phyloP scores from a whole-genome alignment of 2,113 vertebrate genomes.

The Calyptomena viridis region DNA sequence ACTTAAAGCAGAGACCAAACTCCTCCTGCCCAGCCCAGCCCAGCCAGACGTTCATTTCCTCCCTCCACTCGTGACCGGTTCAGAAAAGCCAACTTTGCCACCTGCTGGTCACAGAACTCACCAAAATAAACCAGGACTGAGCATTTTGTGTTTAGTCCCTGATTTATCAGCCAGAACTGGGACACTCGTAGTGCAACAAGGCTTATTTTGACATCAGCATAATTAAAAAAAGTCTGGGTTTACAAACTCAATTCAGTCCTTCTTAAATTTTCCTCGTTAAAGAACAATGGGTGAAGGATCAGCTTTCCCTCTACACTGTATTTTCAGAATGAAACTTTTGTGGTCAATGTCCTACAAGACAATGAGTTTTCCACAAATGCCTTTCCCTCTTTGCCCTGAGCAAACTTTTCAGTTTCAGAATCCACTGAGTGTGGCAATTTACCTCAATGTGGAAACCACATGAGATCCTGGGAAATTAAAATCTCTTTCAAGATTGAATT shows the following conservation, averaged over 20 bases:
- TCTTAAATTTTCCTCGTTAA: background rate
- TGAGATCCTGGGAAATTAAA: background rate
- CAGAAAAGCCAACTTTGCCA: background rate
- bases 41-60: background rate
- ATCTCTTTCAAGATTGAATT: background rate
- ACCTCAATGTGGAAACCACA: background rate
- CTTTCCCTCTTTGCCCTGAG: background rate
- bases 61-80: fast-evolving
- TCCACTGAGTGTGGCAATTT: background rate
- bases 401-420: background rate
- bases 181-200: background rate
- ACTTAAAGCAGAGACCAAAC: fast-evolving
- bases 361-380: background rate
- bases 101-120: background rate
- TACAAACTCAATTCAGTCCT: background rate
- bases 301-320: background rate
- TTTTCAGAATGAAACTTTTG: background rate
- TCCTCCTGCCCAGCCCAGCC: background rate
- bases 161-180: background rate
- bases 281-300: background rate
- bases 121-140: fast-evolving
- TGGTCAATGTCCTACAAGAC: background rate
- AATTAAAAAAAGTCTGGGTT: background rate
- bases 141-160: background rate
- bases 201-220: background rate